Percentiles rank a stretch among this genome's conserved stretches.
Evolutionary conservation across 1,140 invertebrate species (phyloP).

Genomic region (Apolygus lucorum): DNA sequence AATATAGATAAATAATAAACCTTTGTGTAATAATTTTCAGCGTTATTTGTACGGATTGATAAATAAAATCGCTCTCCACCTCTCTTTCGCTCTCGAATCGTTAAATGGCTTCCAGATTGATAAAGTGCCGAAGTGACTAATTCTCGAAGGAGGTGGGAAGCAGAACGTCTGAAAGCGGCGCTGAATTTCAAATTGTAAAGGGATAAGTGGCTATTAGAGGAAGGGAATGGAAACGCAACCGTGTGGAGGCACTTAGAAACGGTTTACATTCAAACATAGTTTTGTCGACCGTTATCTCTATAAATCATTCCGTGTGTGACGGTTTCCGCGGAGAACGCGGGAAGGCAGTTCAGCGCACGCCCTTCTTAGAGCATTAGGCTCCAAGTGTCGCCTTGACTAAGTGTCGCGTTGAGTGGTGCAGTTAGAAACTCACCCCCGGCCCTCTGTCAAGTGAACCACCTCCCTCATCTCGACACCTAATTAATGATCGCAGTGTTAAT

Average conservation of each 20-base stretch:
- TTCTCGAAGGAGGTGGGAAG: too few relatives aligned
- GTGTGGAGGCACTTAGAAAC: neutral
- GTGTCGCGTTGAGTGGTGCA: constrained; percentile 12
- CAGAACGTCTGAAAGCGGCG: too few relatives aligned
- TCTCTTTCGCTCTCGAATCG: too few relatives aligned
- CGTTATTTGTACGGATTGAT: too few relatives aligned
- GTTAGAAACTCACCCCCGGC: constrained; percentile 3
- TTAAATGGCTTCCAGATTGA: too few relatives aligned
- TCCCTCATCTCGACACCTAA: neutral
- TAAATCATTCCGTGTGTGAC: constrained; percentile 8
- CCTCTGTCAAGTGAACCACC: neutral
- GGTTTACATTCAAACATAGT: constrained; percentile 11
- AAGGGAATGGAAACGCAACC: neutral
- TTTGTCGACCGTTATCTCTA: constrained; percentile 6
- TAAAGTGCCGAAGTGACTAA: too few relatives aligned
- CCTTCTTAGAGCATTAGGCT: neutral
- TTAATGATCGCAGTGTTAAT: constrained; percentile 14
- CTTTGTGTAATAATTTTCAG: too few relatives aligned
- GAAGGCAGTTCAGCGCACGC: neutral
- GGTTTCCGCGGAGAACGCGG: neutral
- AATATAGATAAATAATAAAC: too few relatives aligned
- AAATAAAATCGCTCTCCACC: too few relatives aligned
- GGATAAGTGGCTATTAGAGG: constrained; percentile 2
- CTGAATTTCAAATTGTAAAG: constrained; percentile 2
- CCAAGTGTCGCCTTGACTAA: constrained; percentile 3